phyloP scores from a whole-genome alignment of 1,140 invertebrate species.

The Bombus balteatus region DNA sequence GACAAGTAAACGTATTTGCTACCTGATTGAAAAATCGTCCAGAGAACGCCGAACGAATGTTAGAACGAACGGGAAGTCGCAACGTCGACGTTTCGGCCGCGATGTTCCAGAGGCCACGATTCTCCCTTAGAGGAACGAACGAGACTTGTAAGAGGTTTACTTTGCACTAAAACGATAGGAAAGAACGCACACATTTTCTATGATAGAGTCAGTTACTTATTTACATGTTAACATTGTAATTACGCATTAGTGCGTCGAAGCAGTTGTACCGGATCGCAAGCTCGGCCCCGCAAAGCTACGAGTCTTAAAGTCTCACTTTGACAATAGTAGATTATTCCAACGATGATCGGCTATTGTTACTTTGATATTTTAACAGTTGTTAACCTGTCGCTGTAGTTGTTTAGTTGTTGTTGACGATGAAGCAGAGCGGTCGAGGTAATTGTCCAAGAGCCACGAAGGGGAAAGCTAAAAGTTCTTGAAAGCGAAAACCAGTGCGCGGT shows the following conservation, averaged over 20 bases:
- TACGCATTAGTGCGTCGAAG: not conserved
- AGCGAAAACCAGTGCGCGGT: not conserved
- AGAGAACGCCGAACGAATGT: slow-evolving; percentile 53
- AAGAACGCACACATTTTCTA: slow-evolving; percentile 72
- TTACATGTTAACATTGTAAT: slow-evolving; percentile 49
- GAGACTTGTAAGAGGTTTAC: slow-evolving; percentile 45
- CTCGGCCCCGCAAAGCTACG: not conserved
- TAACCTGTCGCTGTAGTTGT: slow-evolving; percentile 4
- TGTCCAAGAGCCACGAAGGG: not conserved
- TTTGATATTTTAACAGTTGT: slow-evolving; percentile 31
- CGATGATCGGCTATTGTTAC: slow-evolving; percentile 30
- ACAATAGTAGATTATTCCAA: slow-evolving; percentile 25
- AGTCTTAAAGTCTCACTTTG: slow-evolving; percentile 15
- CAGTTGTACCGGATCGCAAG: not conserved
- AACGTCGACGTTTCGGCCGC: slow-evolving; percentile 14
- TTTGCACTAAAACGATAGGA: slow-evolving; percentile 60
- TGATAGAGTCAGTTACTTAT: slow-evolving; percentile 55
- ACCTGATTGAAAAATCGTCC: slow-evolving; percentile 66
- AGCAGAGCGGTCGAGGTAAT: slow-evolving; percentile 1
- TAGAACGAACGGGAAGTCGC: slow-evolving; percentile 7
- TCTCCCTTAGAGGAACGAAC: slow-evolving; percentile 37
- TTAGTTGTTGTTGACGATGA: slow-evolving; percentile 2
- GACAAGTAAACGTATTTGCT: slow-evolving; percentile 42
- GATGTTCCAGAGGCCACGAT: slow-evolving; percentile 4
- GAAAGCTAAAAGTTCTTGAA: not conserved